Conservation (phyloP, 2,888 invertebrate genomes). For the Lumbricus terrestris region DNA sequence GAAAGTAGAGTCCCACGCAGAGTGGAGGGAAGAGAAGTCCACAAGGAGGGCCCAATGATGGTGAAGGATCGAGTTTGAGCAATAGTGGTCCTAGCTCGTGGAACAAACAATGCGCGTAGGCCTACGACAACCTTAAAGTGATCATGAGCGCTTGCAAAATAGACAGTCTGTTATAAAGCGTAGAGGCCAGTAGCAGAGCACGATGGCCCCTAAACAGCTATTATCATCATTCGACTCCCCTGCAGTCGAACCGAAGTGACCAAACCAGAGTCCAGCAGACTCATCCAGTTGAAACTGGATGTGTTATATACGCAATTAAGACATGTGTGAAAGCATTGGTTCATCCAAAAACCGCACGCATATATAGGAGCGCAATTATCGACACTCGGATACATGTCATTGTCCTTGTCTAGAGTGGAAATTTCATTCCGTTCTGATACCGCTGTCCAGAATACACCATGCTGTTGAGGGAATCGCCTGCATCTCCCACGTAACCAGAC, state of each 20-base stretch:
- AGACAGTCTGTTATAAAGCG: too few relatives aligned
- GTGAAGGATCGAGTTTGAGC: too few relatives aligned
- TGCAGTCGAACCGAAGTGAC: neutral
- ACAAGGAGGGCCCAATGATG: too few relatives aligned
- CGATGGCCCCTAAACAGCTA: neutral
- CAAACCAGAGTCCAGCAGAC: neutral
- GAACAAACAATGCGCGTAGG: too few relatives aligned
- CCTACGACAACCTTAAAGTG: too few relatives aligned
- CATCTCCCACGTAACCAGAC: conserved; percentile 14
- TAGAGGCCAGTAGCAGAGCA: too few relatives aligned
- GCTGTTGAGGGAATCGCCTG: neutral
- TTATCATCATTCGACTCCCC: neutral
- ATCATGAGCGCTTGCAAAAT: too few relatives aligned
- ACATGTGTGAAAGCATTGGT: neutral
- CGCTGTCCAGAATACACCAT: neutral
- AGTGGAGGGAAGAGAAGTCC: too few relatives aligned
- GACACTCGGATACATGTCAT: neutral
- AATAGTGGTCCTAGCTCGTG: too few relatives aligned
- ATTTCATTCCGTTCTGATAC: conserved; percentile 7
- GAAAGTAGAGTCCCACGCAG: too few relatives aligned
- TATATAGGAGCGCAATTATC: neutral
- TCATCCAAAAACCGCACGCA: neutral
- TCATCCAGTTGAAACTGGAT: neutral
- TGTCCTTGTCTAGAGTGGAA: neutral
- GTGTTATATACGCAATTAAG: neutral